These are phyloP conservation scores for Lepidotrigona ventralis DNA, from an alignment of 1,140 invertebrate species.

Conservation along the genomic window DNA sequence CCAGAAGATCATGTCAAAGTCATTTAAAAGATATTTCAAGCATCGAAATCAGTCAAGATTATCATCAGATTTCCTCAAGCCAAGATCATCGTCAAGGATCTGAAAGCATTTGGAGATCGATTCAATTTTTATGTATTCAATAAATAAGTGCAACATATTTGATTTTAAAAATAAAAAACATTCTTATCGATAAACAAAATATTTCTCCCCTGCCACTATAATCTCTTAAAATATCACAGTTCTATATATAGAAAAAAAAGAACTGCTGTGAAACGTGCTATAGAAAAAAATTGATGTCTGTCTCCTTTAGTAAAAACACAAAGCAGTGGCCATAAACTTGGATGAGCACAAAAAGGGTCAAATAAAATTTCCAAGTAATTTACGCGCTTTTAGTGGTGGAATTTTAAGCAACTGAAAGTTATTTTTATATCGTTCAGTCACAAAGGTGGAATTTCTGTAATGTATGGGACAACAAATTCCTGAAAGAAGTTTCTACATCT, in stretches of 20 bases:
- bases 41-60: neutral
- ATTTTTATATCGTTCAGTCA: neutral
- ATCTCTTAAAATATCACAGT: neutral
- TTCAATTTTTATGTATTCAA: neutral
- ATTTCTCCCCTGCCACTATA: neutral
- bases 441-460: neutral
- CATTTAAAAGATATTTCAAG: neutral
- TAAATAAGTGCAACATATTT: neutral
- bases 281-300: constrained; percentile 32
- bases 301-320: constrained; percentile 20
- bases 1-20: neutral
- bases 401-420: neutral
- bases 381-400: neutral
- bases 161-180: neutral
- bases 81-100: neutral
- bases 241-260: constrained; percentile 33
- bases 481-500: neutral
- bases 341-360: neutral
- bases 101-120: neutral
- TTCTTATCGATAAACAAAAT: neutral
- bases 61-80: neutral
- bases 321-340: constrained; percentile 13
- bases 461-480: neutral
- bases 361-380: constrained; percentile 19
- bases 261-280: constrained; percentile 34